Percentiles rank a stretch among this genome's conserved stretches.
These are phyloP conservation scores for Phengaris alcon DNA, from an alignment of 2,888 invertebrate genomes.

Conservation along the genomic window DNA sequence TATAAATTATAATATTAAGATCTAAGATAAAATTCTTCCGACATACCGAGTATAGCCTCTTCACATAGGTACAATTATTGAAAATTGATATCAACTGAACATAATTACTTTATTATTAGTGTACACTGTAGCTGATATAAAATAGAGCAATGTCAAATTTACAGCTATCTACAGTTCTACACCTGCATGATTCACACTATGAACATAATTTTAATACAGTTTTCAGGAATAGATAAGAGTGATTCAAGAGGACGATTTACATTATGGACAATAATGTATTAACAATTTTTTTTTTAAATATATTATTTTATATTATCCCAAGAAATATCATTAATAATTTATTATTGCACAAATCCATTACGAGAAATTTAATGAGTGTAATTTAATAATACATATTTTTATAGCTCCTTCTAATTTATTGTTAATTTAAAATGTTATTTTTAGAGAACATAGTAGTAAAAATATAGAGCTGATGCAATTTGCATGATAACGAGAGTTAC, in stretches of 20 bases:
- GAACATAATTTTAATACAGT: too few relatives aligned
- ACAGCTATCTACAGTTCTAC: neutral
- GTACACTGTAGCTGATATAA: neutral
- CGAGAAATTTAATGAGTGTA: neutral
- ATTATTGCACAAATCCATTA: neutral
- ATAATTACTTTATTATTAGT: neutral
- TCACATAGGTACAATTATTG: neutral
- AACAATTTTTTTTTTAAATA: neutral
- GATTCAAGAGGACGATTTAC: too few relatives aligned
- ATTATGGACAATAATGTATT: too few relatives aligned
- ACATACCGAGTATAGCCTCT: too few relatives aligned
- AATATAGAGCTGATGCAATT: slow-evolving; percentile 12
- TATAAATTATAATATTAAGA: neutral
- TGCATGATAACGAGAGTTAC: slow-evolving; percentile 4
- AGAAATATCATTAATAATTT: neutral
- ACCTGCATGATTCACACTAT: neutral
- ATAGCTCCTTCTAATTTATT: neutral
- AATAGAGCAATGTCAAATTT: neutral
- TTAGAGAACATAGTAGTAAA: neutral
- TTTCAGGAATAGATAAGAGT: too few relatives aligned
- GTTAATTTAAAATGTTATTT: neutral
- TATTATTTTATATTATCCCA: neutral
- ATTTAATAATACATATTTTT: neutral
- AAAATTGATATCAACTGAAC: neutral
- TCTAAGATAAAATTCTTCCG: neutral